Evolutionary conservation across 2,888 invertebrate species (phyloP).

Genomic region (Malacosoma neustria): DNA sequence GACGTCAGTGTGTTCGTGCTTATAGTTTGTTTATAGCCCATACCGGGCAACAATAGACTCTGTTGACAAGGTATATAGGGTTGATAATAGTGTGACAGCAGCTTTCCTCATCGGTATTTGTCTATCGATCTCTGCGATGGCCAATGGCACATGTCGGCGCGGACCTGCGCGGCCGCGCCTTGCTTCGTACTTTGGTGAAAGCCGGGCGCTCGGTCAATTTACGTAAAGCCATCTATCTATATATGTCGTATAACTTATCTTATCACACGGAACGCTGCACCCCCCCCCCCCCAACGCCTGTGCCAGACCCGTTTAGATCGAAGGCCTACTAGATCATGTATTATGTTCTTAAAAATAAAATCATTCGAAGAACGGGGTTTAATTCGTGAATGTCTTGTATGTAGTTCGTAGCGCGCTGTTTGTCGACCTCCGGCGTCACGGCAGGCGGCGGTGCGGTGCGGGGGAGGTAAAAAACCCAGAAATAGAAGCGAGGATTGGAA

Average conservation of each 20-base stretch:
- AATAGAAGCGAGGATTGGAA: constrained; percentile 67
- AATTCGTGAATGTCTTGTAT: constrained; percentile 43
- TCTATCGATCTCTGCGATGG: constrained; percentile 77
- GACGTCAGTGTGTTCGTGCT: constrained; percentile 57
- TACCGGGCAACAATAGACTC: constrained; percentile 46
- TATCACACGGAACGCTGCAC: constrained; percentile 40
- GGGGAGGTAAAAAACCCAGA: constrained; percentile 52
- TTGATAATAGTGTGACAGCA: constrained; percentile 60
- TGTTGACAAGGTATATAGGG: constrained; percentile 45
- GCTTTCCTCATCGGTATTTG: constrained; percentile 73
- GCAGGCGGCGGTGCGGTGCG: constrained; percentile 22
- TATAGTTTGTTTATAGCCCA: constrained; percentile 76
- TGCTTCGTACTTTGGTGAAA: constrained; percentile 51
- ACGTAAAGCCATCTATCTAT: constrained; percentile 24
- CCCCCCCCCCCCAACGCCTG: constrained; percentile 15
- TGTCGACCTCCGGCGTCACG: constrained; percentile 49
- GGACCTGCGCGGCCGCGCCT: constrained; percentile 68
- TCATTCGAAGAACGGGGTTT: constrained; percentile 34
- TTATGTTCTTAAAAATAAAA: constrained; percentile 38
- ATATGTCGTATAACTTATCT: constrained; percentile 42
- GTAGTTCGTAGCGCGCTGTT: constrained; percentile 47
- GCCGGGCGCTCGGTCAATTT: constrained; percentile 48
- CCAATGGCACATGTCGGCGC: constrained; percentile 78
- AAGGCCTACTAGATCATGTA: constrained; percentile 45
- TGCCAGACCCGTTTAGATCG: constrained; percentile 11